These are phyloP conservation scores for Archips crataeganus DNA, from an alignment of 2,888 invertebrate genomes.

Conservation along the genomic window DNA sequence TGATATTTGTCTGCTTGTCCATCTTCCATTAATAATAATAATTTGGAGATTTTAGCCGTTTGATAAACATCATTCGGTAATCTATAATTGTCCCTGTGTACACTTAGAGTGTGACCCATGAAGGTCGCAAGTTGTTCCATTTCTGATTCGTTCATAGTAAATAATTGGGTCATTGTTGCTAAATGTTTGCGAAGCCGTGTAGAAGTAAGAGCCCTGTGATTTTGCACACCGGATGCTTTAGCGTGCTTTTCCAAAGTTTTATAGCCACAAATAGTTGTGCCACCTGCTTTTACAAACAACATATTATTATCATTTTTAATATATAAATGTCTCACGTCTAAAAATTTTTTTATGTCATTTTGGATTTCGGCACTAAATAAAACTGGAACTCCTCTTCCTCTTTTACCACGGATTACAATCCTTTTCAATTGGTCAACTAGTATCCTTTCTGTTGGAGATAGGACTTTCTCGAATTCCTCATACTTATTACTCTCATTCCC, in stretches of 20 bases:
- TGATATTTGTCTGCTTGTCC: conserved; percentile 45
- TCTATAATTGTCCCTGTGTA: conserved; percentile 44
- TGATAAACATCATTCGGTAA: conserved; percentile 44
- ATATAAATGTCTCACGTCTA: conserved; percentile 40
- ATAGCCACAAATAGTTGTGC: conserved; percentile 38
- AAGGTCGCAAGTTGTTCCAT: conserved; percentile 44
- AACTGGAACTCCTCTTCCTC: conserved; percentile 46
- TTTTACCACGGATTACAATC: conserved; percentile 44
- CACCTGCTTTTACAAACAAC: conserved; percentile 44
- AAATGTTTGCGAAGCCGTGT: conserved; percentile 47
- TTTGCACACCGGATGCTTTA: conserved; percentile 43
- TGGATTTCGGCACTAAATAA: conserved; percentile 46
- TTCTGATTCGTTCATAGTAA: conserved; percentile 43
- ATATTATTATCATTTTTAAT: conserved; percentile 41
- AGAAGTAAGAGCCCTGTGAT: conserved; percentile 43
- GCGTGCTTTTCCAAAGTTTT: conserved; percentile 46
- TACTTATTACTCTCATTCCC: conserved; percentile 42
- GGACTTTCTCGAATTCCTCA: conserved; percentile 46
- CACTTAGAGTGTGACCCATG: conserved; percentile 45
- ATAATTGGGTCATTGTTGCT: conserved; percentile 46
- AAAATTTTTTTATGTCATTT: conserved; percentile 42
- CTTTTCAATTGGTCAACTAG: conserved; percentile 46
- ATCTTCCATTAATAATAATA: conserved; percentile 47
- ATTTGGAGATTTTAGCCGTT: conserved; percentile 46
- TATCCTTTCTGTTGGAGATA: conserved; percentile 45